These are phyloP conservation scores for Azorinus chamasolen DNA, from an alignment of 2,888 invertebrate genomes.

Conservation along the genomic window DNA sequence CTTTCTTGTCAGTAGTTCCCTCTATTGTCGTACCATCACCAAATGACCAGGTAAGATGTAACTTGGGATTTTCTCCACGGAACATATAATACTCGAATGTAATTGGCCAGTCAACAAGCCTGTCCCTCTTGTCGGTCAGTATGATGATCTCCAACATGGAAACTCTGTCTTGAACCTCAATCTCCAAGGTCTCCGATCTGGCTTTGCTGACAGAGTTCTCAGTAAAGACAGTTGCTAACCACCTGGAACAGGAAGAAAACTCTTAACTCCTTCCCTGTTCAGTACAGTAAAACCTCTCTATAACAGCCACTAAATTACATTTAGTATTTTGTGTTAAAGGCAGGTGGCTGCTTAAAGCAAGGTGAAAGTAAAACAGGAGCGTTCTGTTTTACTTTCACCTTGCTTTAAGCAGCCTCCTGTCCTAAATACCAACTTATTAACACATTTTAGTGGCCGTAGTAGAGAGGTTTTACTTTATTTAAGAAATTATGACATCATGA, in stretches of 20 bases:
- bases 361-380: no score
- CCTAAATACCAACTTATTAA: no score
- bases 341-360: no score
- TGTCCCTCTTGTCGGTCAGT: slow-evolving; percentile 57
- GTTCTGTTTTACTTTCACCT: no score
- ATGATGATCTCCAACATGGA: slow-evolving; percentile 51
- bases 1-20: slow-evolving; percentile 22
- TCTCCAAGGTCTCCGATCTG: slow-evolving; percentile 71
- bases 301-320: no score
- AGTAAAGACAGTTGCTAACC: slow-evolving; percentile 78
- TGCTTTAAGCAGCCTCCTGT: no score
- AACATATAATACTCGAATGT: slow-evolving; percentile 75
- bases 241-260: slow-evolving; percentile 64
- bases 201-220: slow-evolving; percentile 78
- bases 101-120: slow-evolving; percentile 72
- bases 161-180: slow-evolving; percentile 75
- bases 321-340: no score
- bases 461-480: no score
- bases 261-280: background rate
- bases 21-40: slow-evolving; percentile 78
- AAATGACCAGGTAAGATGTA: slow-evolving; percentile 81
- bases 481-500: no score
- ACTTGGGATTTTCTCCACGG: slow-evolving; percentile 81
- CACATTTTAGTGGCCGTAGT: no score
- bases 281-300: no score